Evolutionary conservation across 1,140 invertebrate genomes (phyloP), one percentile per base, ranked within the genome.

Genomic region (Aphelenchoides avenae): DNA sequence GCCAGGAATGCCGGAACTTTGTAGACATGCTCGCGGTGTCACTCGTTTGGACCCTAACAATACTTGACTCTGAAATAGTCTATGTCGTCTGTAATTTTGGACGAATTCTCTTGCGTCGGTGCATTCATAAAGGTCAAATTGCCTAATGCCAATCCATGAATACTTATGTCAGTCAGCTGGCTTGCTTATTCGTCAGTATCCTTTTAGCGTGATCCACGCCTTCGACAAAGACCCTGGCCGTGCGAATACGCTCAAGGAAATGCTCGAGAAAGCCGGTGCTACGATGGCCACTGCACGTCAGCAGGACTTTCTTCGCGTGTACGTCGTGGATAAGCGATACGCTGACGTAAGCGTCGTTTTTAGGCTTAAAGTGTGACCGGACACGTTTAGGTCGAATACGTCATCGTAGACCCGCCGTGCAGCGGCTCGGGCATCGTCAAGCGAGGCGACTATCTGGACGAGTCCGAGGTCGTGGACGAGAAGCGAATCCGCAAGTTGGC

Each of bases 321-420:
- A 67, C 29, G 26, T 59, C 9, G 5, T 41, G 29, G n/a, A 57
- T 9, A 29, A 2, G 30, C 18, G 26, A 22, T 71, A 47, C 13
- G 42, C 24, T 15, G 61, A 71, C 27, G 68, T 72, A 49, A 27
- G 64, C 3, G 1, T 20, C 58, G 5, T 60, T 58, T 57, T 43
- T n/a, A 54, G 56, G 20, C 26, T 48, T 69, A 13, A 39, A 33
- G 29, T 57, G 2, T 22, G 34, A 4, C 15, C 53, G 18, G 59
- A 64, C 18, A 80, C 86, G 75, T 81, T 22, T 80, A 86, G 71
- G 86, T 94, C 0, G 84, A 90, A 77, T 92, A 90, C 71, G 87
- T 95, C 64, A 78, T 98, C 20, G 84, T 97, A 0, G 93, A 98
- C 82, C 91, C 92, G 3, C 89, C 89, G 54, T 98, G 92, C 79